Evolutionary conservation across 2,113 vertebrate genomes (phyloP), one percentile per base, ranked within the genome.

Genomic region (Acrocephalus kingi): DNA sequence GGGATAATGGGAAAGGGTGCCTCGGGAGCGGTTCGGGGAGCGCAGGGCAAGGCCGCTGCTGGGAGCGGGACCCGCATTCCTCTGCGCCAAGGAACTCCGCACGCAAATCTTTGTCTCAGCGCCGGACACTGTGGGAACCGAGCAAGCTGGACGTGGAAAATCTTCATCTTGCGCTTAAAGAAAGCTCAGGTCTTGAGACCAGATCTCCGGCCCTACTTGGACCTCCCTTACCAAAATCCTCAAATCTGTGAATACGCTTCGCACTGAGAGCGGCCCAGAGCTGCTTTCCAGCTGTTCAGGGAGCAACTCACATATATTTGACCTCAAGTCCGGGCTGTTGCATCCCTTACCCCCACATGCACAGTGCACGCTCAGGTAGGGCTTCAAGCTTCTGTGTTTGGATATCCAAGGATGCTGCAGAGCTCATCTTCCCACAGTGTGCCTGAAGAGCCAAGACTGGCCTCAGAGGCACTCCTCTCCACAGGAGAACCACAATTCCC

Each of bases 291-390:
- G 35, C 11, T 10, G 10, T 6, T 15, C 48, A 23, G 55, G 48
- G 19, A 54, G 14, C 13, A 49, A 5, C 9, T 45, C 21, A 2
- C 1, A 0, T 1, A 13, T n/a, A 15, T 55, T 27, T 18, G 15
- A 11, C 33, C 11, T 10, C 23, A 27, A 13, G 14, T 5, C 28
- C 4, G 7, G 39, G 52, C 25, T 52, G 43, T 43, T 59, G 51
- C 52, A 59, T 14, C 37, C 37, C 30, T 66, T 15, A 54, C 2
- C 5, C 19, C 5, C 19, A 4, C 13, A 3, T 0, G 0, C 15
- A 10, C 4, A 9, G 19, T 3, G 10, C 19, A 3, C 33, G 33
- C 52, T 39, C 54, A 68, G 33, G 35, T 15, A 14, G 25, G 35
- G 28, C 39, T 93, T 45, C 49, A 20, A 18, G 41, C 39, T 27